These are phyloP conservation scores for Actenoides hombroni DNA, from an alignment of 2,113 vertebrate species.

Conservation along the genomic window DNA sequence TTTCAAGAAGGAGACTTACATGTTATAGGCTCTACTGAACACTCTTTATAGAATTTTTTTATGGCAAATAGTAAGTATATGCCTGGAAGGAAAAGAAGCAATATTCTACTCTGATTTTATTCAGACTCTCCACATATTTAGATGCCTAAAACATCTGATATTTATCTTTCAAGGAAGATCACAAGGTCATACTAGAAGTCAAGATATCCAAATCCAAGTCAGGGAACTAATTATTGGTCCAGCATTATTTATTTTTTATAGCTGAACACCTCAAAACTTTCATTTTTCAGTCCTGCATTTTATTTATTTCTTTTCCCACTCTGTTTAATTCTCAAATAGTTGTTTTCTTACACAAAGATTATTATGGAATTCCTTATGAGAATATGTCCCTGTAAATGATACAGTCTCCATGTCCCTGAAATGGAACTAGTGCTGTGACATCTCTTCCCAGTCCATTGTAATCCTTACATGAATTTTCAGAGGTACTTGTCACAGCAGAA, in stretches of 20 bases:
- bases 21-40: not conserved
- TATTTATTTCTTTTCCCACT: not conserved
- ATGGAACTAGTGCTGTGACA: not conserved
- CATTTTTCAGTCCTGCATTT: not conserved
- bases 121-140: not conserved
- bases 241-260: too few relatives aligned
- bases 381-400: not conserved
- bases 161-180: not conserved
- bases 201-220: not conserved
- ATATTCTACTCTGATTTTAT: not conserved
- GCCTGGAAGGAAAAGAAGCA: not conserved
- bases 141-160: not conserved
- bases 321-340: not conserved
- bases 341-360: not conserved
- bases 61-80: not conserved
- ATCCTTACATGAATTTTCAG: not conserved
- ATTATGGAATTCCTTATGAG: fast-evolving
- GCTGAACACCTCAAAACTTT: not conserved
- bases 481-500: not conserved
- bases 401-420: not conserved
- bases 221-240: not conserved
- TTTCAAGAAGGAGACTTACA: not conserved
- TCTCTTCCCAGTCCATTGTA: not conserved
- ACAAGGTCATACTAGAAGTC: not conserved
- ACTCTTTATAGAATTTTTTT: not conserved